Conservation (phyloP, 2,113 vertebrate species). For the Brevimyrus niger region DNA sequence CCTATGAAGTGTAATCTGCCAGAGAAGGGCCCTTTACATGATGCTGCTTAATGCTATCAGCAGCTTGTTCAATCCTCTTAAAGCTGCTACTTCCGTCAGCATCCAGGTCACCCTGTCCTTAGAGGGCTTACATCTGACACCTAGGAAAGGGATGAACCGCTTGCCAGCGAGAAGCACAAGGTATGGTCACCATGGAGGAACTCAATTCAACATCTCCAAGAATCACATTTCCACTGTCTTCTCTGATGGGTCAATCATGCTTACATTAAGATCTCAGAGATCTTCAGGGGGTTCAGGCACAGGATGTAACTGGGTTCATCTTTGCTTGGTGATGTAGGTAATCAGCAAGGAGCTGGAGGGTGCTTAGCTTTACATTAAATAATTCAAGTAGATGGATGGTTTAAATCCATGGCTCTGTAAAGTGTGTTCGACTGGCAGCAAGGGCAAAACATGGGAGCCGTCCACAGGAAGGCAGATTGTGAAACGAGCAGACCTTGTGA, state of each 20-base stretch:
- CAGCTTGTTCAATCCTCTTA: not conserved
- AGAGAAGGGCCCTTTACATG: not conserved
- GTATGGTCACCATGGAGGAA: not conserved
- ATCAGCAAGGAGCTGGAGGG: not conserved
- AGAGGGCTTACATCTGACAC: not conserved
- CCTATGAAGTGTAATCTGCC: not conserved
- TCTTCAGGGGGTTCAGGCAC: not conserved
- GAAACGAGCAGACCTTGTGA: not conserved
- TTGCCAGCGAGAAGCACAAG: not conserved
- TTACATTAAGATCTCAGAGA: not conserved
- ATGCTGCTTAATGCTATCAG: not conserved
- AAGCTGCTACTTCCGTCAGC: not conserved
- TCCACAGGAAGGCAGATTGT: not conserved
- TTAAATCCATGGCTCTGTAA: not conserved
- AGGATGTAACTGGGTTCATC: not conserved
- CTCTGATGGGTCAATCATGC: not conserved
- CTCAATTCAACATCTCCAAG: not conserved
- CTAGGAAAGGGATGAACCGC: not conserved
- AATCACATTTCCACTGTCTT: not conserved
- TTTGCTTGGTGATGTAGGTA: not conserved
- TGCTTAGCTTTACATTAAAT: not conserved
- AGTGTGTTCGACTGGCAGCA: not conserved
- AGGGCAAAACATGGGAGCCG: not conserved
- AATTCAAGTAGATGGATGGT: not conserved
- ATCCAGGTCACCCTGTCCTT: not conserved